Evolutionary conservation across 2,888 invertebrate genomes (phyloP).

Genomic region (Dyspetes luteomarginatus): DNA sequence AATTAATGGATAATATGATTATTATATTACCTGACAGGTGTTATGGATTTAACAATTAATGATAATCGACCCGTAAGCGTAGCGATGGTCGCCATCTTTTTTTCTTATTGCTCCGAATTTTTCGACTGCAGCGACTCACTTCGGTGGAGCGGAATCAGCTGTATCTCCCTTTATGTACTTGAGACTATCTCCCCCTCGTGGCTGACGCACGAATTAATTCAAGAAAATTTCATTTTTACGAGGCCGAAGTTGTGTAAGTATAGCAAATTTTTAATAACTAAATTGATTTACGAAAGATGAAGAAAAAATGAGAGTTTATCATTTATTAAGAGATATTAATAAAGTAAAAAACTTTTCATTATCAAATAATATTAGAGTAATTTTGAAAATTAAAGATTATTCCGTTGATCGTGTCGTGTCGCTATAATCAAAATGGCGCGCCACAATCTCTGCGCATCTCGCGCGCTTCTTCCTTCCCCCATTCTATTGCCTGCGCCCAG

Average conservation of each 20-base stretch:
- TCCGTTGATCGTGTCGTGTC: not conserved
- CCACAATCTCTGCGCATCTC: not conserved
- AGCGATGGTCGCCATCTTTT: conserved; percentile 47
- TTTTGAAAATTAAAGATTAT: not conserved
- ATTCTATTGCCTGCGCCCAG: too few relatives aligned
- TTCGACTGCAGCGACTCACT: not conserved
- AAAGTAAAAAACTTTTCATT: not conserved
- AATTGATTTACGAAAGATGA: too few relatives aligned
- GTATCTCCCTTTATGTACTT: too few relatives aligned
- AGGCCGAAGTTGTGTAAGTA: not conserved
- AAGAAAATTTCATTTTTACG: not conserved
- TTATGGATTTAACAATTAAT: conserved; percentile 37
- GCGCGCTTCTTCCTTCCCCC: not conserved
- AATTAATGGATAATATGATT: not conserved
- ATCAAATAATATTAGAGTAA: not conserved
- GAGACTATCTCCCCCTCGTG: too few relatives aligned
- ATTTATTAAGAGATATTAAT: too few relatives aligned
- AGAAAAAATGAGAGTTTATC: too few relatives aligned
- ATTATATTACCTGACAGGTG: conserved; percentile 47
- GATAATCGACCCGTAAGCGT: conserved; percentile 48
- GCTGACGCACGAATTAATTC: not conserved
- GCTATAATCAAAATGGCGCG: not conserved
- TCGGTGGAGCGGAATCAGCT: not conserved
- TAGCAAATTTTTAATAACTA: not conserved
- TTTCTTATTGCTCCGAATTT: not conserved